phyloP scores from a whole-genome alignment of 1,140 invertebrate species.

The Pachyrhynchus sulphureomaculatus region DNA sequence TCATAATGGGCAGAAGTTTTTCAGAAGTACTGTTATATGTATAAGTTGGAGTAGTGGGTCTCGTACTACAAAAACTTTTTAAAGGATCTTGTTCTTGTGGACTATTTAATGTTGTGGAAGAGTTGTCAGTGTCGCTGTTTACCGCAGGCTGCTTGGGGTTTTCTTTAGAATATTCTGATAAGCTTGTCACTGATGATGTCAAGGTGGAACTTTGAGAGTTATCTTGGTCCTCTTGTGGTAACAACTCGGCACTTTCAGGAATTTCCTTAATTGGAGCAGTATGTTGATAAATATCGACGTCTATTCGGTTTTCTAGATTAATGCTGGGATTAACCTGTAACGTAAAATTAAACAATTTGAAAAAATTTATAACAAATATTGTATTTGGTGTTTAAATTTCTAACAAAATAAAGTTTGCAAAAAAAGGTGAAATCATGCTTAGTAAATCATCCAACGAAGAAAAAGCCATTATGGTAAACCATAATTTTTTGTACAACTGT shows the following conservation, averaged over 20 bases:
- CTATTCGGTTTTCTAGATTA: not conserved
- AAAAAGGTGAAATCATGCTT: too few relatives aligned
- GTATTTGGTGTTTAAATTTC: too few relatives aligned
- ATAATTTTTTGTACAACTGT: too few relatives aligned
- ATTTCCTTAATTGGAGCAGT: not conserved
- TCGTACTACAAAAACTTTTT: not conserved
- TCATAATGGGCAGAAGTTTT: slow-evolving; percentile 40
- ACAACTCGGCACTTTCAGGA: not conserved
- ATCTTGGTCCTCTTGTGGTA: not conserved
- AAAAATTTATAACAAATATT: not conserved
- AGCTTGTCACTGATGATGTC: not conserved
- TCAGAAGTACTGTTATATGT: slow-evolving; percentile 27
- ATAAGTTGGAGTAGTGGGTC: not conserved
- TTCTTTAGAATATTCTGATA: not conserved
- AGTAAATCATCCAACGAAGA: too few relatives aligned
- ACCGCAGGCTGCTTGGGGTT: not conserved
- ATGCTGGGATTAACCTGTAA: not conserved
- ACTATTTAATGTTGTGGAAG: not conserved
- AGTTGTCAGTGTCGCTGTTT: not conserved
- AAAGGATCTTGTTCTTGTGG: not conserved
- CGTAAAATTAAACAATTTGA: not conserved
- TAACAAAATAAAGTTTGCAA: too few relatives aligned
- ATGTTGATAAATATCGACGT: not conserved
- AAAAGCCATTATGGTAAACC: too few relatives aligned
- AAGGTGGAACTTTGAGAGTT: not conserved